phyloP scores from a whole-genome alignment of 1,140 invertebrate genomes.

The Calliphora vicina region DNA sequence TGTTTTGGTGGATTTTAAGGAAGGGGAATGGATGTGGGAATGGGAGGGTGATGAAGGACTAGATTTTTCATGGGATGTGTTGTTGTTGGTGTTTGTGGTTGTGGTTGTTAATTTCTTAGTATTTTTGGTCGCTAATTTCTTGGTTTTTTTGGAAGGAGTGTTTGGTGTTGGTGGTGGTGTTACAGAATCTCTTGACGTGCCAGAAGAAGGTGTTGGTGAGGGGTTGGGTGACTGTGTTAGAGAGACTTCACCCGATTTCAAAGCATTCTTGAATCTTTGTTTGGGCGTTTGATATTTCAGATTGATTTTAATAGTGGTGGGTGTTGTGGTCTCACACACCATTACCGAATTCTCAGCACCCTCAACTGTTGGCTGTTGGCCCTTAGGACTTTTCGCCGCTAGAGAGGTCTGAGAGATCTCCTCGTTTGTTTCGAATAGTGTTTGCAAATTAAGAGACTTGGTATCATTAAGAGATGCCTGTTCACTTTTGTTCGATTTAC shows the following conservation, averaged over 20 bases:
- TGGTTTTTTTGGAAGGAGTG: background rate
- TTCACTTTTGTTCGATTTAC: slow-evolving; percentile 8
- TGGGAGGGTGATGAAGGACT: background rate
- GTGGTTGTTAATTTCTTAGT: slow-evolving; percentile 10
- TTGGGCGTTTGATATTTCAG: slow-evolving; percentile 16
- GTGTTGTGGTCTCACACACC: slow-evolving; percentile 17
- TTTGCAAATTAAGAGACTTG: slow-evolving; percentile 19
- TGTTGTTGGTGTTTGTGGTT: background rate
- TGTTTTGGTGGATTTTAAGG: slow-evolving; percentile 18
- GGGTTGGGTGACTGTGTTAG: slow-evolving; percentile 17
- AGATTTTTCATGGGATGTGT: background rate
- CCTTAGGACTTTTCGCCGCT: too few species aligned
- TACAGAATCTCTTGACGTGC: background rate
- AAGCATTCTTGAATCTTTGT: slow-evolving; percentile 19
- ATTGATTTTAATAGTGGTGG: slow-evolving; percentile 31
- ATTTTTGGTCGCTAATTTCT: slow-evolving; percentile 8
- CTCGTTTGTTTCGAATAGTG: slow-evolving; percentile 29
- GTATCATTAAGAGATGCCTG: slow-evolving; percentile 22
- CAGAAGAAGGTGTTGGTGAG: background rate
- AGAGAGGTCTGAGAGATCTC: background rate
- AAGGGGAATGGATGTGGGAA: background rate
- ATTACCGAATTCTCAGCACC: background rate
- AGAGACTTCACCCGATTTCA: background rate
- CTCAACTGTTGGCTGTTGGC: too few species aligned
- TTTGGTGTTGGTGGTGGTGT: background rate